Evolutionary conservation across 2,113 vertebrate species (phyloP).

Genomic region (Zapornia atra): DNA sequence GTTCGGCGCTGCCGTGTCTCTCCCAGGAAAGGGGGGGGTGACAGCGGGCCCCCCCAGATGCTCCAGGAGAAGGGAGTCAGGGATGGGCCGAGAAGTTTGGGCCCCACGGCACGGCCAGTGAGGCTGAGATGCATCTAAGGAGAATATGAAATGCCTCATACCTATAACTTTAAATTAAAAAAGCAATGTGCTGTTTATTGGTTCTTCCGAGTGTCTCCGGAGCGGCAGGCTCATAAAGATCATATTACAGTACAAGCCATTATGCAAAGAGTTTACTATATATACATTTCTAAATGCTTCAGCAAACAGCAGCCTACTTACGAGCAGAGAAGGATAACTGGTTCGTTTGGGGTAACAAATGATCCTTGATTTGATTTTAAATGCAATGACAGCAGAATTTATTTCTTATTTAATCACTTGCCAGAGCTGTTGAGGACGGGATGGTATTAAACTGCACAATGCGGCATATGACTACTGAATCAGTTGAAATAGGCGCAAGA

Average conservation of each 20-base stretch:
- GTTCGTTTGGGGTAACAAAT: conserved; percentile 80
- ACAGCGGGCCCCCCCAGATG: accelerated
- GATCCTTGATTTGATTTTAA: conserved; percentile 83
- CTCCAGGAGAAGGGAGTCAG: not conserved
- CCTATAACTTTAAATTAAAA: conserved; percentile 75
- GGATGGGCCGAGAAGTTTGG: not conserved
- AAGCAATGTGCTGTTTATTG: conserved; percentile 63
- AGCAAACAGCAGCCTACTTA: conserved; percentile 74
- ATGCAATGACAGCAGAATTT: conserved; percentile 79
- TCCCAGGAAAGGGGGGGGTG: accelerated
- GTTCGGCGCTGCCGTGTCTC: accelerated
- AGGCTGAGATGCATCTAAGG: not conserved
- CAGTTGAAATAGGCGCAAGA: conserved; percentile 40
- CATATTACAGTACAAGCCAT: conserved; percentile 69
- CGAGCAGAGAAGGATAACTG: conserved; percentile 70
- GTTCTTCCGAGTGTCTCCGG: conserved; percentile 25
- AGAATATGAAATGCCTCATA: not conserved
- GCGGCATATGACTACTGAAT: conserved; percentile 57
- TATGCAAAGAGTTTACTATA: conserved; percentile 67
- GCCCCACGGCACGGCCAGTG: accelerated
- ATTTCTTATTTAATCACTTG: conserved; percentile 80
- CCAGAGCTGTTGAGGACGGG: conserved; percentile 62
- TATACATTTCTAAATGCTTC: conserved; percentile 73
- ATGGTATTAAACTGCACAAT: conserved; percentile 55
- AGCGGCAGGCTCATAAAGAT: conserved; percentile 70